phyloP scores from a whole-genome alignment of 2,797 vertebrate genomes.

The Notolabrus celidotus region DNA sequence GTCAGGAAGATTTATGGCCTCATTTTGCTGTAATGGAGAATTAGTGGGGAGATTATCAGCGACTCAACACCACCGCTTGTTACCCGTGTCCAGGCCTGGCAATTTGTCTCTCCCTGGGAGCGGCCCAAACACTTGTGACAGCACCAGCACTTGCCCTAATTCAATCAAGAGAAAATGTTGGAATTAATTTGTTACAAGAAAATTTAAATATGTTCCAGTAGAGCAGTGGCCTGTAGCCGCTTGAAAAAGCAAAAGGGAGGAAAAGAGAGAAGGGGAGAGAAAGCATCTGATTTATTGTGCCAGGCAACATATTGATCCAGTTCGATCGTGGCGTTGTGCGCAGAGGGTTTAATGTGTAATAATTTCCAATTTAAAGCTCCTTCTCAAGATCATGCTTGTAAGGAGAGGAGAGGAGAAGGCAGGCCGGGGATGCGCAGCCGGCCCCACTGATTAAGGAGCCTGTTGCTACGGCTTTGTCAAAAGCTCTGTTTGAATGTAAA shows the following conservation, averaged over 20 bases:
- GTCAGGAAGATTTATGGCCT: conserved; percentile 99
- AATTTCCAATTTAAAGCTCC: conserved; percentile 99
- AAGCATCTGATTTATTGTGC: conserved; percentile 97
- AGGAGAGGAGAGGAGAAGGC: conserved; percentile 87
- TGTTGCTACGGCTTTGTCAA: conserved; percentile 97
- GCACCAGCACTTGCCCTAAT: conserved; percentile 99
- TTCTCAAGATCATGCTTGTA: conserved; percentile 98
- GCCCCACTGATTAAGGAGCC: conserved; percentile 92
- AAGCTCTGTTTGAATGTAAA: conserved; percentile 98
- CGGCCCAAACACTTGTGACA: conserved; percentile 98
- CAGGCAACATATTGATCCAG: conserved; percentile 98
- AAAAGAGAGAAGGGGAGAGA: conserved; percentile 68
- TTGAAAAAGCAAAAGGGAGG: conserved; percentile 66
- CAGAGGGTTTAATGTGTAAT: conserved; percentile 99
- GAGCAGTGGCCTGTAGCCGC: conserved; percentile 93
- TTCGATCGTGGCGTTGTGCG: conserved; percentile 93
- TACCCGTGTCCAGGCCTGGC: conserved; percentile 99
- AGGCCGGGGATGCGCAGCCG: conserved; percentile 77
- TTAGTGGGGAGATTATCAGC: conserved; percentile 99
- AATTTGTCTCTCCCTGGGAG: conserved; percentile 99
- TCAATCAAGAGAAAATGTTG: conserved; percentile 99
- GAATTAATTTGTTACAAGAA: conserved; percentile 99
- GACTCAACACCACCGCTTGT: conserved; percentile 99
- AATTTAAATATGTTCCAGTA: conserved; percentile 99
- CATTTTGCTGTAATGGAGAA: conserved; percentile 99